phyloP scores from a whole-genome alignment of 1,140 invertebrate genomes.

The Scaptomyza hsui region DNA sequence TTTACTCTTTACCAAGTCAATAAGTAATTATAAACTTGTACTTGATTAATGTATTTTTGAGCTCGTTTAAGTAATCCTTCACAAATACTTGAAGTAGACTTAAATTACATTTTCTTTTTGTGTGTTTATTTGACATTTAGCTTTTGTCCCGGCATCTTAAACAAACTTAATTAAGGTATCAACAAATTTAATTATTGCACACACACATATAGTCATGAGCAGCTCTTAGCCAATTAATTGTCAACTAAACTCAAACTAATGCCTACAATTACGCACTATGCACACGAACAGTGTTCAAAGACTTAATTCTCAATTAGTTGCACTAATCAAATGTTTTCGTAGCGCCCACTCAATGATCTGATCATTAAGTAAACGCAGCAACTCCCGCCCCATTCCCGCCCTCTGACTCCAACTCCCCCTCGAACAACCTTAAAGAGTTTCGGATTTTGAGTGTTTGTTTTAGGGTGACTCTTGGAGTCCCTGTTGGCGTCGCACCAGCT shows the following conservation, averaged over 20 bases:
- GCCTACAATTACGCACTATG: constrained; percentile 53
- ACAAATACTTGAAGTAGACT: too few relatives aligned
- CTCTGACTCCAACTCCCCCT: too few relatives aligned
- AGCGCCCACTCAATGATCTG: constrained; percentile 56
- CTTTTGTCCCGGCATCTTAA: not conserved
- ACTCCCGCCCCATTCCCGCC: not conserved
- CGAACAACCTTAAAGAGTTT: constrained; percentile 37
- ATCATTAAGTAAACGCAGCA: constrained; percentile 38
- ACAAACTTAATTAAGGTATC: not conserved
- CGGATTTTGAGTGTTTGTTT: not conserved
- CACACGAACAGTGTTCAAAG: constrained; percentile 73
- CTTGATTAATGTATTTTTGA: constrained; percentile 3
- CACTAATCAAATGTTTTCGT: constrained; percentile 55
- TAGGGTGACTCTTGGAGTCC: constrained; percentile 59
- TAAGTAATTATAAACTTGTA: constrained; percentile 8
- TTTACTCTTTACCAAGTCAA: constrained; percentile 3
- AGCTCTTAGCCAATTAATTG: constrained; percentile 10
- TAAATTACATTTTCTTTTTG: too few relatives aligned
- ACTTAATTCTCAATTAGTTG: constrained; percentile 75
- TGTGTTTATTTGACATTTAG: too few relatives aligned
- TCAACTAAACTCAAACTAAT: not conserved
- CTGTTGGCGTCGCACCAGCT: constrained; percentile 66
- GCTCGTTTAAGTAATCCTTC: too few relatives aligned
- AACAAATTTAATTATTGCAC: not conserved
- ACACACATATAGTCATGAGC: not conserved